These are phyloP conservation scores for Pachymerium ferrugineum DNA, from an alignment of 2,888 invertebrate species.

Conservation along the genomic window DNA sequence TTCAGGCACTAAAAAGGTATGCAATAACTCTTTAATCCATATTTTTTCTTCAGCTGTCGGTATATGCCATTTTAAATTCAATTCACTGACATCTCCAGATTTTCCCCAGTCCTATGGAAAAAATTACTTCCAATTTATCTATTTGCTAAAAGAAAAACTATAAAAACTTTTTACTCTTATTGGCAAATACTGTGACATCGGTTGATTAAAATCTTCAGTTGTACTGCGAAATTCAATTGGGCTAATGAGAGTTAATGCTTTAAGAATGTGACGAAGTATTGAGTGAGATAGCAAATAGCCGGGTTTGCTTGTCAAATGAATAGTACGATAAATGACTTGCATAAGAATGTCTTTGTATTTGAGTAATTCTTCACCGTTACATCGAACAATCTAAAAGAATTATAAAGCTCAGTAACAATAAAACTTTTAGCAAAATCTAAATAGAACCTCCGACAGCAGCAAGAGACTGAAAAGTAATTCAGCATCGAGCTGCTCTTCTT, in stretches of 20 bases:
- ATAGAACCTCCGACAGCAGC: slow-evolving; percentile 61
- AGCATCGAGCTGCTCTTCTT: slow-evolving; percentile 71
- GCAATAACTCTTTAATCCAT: slow-evolving; percentile 59
- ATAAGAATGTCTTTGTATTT: slow-evolving; percentile 61
- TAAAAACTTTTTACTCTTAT: slow-evolving; percentile 53
- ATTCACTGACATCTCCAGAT: slow-evolving; percentile 59
- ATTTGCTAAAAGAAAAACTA: not conserved
- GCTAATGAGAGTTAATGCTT: slow-evolving; percentile 56
- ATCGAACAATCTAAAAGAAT: slow-evolving; percentile 56
- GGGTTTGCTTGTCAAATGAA: slow-evolving; percentile 63
- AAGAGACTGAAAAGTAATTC: slow-evolving; percentile 71
- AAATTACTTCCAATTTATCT: not conserved
- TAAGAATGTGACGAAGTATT: slow-evolving; percentile 58
- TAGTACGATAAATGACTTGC: slow-evolving; percentile 62
- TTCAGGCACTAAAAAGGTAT: slow-evolving; percentile 57
- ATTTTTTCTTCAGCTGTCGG: slow-evolving; percentile 65
- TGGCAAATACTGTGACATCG: slow-evolving; percentile 64
- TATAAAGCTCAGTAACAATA: not conserved
- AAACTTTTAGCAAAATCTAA: not conserved
- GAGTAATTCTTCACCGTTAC: slow-evolving; percentile 59
- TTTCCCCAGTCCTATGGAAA: slow-evolving; percentile 70
- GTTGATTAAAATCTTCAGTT: slow-evolving; percentile 57
- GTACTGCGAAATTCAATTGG: slow-evolving; percentile 61
- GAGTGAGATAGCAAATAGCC: slow-evolving; percentile 60
- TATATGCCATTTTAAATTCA: slow-evolving; percentile 69